Base-by-base conservation (phyloP, 2,113 vertebrate species). In the Rousettus leschenaultii region DNA sequence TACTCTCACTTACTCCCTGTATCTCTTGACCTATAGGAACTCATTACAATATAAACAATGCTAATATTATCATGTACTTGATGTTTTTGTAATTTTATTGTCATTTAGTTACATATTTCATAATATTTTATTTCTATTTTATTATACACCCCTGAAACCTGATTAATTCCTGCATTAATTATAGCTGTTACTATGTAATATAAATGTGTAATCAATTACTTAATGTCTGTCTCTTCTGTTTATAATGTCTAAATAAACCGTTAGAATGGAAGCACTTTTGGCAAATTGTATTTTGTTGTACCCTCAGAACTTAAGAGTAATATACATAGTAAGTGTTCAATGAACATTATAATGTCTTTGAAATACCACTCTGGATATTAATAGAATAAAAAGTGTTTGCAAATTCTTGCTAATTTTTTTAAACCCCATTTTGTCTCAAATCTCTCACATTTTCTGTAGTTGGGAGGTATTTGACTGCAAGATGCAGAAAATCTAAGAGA, bases 401-500 rank as follows among this genome's bases (percentile, higher is more conserved):
- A 86, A 65, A 51, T 63, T 2, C 48, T 90, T 55, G 5, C 28
- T 38, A 3, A 53, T 24, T 70, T 94, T 84, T 87, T 84, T 30
- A 93, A 95, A 79, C 10, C 74, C 2, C 11, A 51, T 75, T 95
- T 96, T 95, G 35, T 63, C 48, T 85, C 6, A 3, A 95, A 74
- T 57, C 16, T 19, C 48, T 95, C 53, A 83, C 0, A 68, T 11
- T 79, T 86, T 92, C 74, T 61, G 0, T 70, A 80, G 70, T 2
- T 30, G 13, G 82, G 26, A 87, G 5, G 21, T 40, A 48, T 70
- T 38, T 93, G 43, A 57, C 14, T 74, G 26, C 10, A 86, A 87
- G 55, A 68, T 38, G 6, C 77, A 82, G 65, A 91, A 91, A 93
- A 91, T 30, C 28, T 70, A 86, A 78, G 1, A 30, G 22, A 16